Percentiles rank a stretch among this genome's conserved stretches.
phyloP scores from a whole-genome alignment of 2,888 invertebrate genomes.

The Sialis lutaria region DNA sequence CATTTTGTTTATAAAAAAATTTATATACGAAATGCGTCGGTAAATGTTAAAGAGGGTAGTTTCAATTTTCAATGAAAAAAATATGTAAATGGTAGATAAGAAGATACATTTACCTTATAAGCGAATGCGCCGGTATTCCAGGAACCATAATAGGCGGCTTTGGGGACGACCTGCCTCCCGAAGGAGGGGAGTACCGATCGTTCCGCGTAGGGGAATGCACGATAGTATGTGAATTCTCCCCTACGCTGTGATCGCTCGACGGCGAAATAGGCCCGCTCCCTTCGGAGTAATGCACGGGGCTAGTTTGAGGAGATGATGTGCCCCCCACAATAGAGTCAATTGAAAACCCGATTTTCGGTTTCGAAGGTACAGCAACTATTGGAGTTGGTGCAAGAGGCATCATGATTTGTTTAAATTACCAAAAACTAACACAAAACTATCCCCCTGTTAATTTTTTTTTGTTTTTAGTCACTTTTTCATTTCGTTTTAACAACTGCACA shows the following conservation, averaged over 20 bases:
- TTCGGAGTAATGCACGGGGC: slow-evolving; percentile 32
- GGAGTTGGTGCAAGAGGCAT: slow-evolving; percentile 92
- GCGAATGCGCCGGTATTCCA: slow-evolving; percentile 25
- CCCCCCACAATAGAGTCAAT: slow-evolving; percentile 82
- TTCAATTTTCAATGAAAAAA: too few species aligned
- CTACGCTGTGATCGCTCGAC: slow-evolving; percentile 25
- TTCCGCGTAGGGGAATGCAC: slow-evolving; percentile 11
- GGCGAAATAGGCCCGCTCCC: slow-evolving; percentile 30
- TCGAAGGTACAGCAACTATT: slow-evolving; percentile 78
- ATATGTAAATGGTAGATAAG: too few species aligned
- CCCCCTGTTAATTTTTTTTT: too few species aligned
- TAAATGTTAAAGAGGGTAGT: too few species aligned
- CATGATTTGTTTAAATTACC: slow-evolving; percentile 37
- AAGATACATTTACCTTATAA: slow-evolving; percentile 14
- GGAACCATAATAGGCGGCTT: slow-evolving; percentile 33
- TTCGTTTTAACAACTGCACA: too few species aligned
- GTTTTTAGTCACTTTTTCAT: too few species aligned
- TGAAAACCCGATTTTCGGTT: slow-evolving; percentile 87
- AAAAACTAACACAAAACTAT: neutral
- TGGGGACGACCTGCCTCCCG: slow-evolving; percentile 26
- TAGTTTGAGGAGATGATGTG: slow-evolving; percentile 21
- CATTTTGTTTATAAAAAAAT: too few species aligned
- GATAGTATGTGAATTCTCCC: neutral
- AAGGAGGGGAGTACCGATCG: slow-evolving; percentile 12
- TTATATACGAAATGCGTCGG: too few species aligned